Evolutionary conservation across 2,797 vertebrate species (phyloP), one percentile per base, ranked within the genome.

Genomic region (Brachyalestes nurse): DNA sequence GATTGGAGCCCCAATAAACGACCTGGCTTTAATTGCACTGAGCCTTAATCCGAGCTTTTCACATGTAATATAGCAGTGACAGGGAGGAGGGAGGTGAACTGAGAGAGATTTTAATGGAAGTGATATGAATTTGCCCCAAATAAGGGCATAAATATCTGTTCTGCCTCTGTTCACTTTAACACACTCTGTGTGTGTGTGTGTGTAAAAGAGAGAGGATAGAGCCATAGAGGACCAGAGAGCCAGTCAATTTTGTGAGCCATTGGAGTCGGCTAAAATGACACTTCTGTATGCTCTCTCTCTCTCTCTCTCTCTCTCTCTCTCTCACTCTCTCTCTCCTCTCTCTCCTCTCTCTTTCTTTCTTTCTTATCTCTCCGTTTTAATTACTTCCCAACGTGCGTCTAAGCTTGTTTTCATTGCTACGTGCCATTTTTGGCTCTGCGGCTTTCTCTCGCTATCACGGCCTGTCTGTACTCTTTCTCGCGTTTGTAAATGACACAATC

Each of bases 311-410:
- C 69, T 60, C 74, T 65, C 79, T 51, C 62, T 84, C 62, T 69
- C 77, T 81, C 55, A 55, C 47, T 57, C 71, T 23, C 62, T 55
- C 72, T 84, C 62, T 69, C 77, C 47, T 57, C 71, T 23, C 62
- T 55, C 72, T 66, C 76, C 71, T 62, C 75, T 67, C 76, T 57
- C 65, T 77, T 67, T 53, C 65, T 82, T 53, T 65, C n/a, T 75
- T 77, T 84, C 75, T 82, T 88, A 88, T 89, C 88, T 86, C 58
- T 67, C 80, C 78, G 80, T 86, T 87, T 89, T 88, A 88, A 89
- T 89, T 87, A 88, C 85, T 88, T 82, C 65, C 78, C 80, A 85
- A 86, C 80, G 80, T 85, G 83, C 70, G 80, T 81, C 83, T 86
- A 78, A 80, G 86, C 88, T 87, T 86, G 82, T 86, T 83, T 85